These are phyloP conservation scores for Chymomyza amoena DNA, from an alignment of 2,888 invertebrate genomes.

Conservation along the genomic window DNA sequence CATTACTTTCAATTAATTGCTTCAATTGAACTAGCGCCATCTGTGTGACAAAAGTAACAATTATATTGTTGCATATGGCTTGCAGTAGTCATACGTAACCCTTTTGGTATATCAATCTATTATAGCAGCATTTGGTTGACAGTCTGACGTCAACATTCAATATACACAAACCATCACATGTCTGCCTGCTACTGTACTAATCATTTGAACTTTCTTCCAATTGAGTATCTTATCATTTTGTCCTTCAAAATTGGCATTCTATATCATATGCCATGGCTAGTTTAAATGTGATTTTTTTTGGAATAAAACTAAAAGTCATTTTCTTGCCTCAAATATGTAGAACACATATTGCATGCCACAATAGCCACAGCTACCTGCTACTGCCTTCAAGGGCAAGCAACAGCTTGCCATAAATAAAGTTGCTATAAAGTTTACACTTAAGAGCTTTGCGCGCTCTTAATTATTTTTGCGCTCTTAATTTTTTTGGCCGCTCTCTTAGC, in stretches of 20 bases:
- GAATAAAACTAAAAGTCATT: no score
- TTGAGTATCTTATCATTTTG: slow-evolving; percentile 66
- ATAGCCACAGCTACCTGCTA: neutral
- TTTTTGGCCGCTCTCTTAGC: neutral
- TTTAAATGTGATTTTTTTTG: neutral
- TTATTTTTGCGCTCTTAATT: slow-evolving; percentile 7
- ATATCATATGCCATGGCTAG: slow-evolving; percentile 22
- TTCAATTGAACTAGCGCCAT: slow-evolving; percentile 18
- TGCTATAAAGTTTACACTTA: slow-evolving; percentile 37
- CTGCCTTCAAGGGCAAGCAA: slow-evolving; percentile 33
- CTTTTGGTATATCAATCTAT: neutral
- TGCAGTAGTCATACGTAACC: no score
- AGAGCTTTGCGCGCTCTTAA: slow-evolving; percentile 16
- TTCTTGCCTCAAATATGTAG: no score
- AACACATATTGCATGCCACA: no score
- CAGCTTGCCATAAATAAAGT: slow-evolving; percentile 21
- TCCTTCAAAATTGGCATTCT: slow-evolving; percentile 49
- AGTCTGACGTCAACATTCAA: slow-evolving; percentile 3
- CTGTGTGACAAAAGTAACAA: neutral
- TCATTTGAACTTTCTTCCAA: slow-evolving; percentile 42
- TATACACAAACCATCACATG: neutral
- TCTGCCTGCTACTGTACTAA: slow-evolving; percentile 45
- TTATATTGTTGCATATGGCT: slow-evolving; percentile 4
- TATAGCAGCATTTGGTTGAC: neutral
- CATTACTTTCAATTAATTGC: neutral